phyloP scores from a whole-genome alignment of 2,888 invertebrate genomes.

The Lottia gigantea region DNA sequence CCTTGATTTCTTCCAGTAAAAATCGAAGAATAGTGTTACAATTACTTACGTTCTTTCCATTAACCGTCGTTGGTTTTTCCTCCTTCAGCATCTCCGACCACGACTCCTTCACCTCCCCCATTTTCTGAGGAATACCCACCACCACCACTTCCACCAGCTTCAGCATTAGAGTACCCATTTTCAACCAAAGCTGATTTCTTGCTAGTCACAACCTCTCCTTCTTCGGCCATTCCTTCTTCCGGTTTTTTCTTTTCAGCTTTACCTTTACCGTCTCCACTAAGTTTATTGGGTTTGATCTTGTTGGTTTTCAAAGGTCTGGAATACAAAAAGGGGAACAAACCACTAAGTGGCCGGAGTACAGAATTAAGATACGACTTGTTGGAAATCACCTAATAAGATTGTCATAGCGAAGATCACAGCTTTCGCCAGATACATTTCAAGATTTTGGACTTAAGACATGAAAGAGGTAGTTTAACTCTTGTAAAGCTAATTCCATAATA shows the following conservation, averaged over 20 bases:
- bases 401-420: too few species aligned
- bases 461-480: too few species aligned
- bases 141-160: too few species aligned
- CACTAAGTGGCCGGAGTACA: too few species aligned
- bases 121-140: too few species aligned
- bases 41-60: conserved; percentile 3
- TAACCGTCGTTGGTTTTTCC: neutral
- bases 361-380: too few species aligned
- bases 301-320: conserved; percentile 1
- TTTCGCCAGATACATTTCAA: too few species aligned
- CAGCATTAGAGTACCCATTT: neutral
- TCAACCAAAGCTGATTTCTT: neutral
- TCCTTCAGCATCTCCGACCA: conserved; percentile 7
- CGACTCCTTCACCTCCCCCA: neutral
- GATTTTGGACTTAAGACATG: too few species aligned
- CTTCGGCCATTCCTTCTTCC: neutral
- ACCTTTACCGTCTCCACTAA: neutral
- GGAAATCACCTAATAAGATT: too few species aligned
- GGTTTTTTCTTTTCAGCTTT: neutral
- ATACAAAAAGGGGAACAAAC: neutral
- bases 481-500: too few species aligned
- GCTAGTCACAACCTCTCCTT: neutral
- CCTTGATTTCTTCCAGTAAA: too few species aligned
- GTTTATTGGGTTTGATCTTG: neutral
- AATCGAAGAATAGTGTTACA: too few species aligned